Evolutionary conservation across 2,888 invertebrate species (phyloP), one percentile per base, ranked within the genome.

Genomic region (Xestia rhomboidea): DNA sequence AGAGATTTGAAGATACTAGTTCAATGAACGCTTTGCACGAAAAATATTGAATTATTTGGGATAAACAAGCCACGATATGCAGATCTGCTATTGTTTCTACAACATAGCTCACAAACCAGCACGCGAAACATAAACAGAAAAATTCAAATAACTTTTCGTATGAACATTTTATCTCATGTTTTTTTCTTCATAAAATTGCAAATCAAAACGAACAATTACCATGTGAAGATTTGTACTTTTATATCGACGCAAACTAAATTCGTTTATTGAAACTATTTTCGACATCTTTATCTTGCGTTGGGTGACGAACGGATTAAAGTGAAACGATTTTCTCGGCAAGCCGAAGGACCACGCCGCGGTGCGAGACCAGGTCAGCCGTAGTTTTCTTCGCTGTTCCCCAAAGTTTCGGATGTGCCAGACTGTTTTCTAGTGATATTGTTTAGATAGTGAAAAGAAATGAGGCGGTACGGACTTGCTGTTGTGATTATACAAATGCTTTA

Each of bases 401-500:
- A 85, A 94, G 96, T 94, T 96, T 96, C 96, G 96, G 96, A 96
- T 92, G 96, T 96, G 95, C 91, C 93, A 94, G 95, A 96, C 96
- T 95, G 93, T 95, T 95, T 91, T 93, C 88, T 95, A 96, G 96
- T 96, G 95, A 93, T 96, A 96, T 94, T 91, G 91, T 91, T 94
- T 96, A 96, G 95, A 94, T 95, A 96, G 95, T 96, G 95, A 94
- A 85, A 95, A 92, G 93, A 92, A 95, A 93, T 91, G 92, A 93
- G 92, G 90, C 90, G 91, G 92, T 93, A 92, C 84, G 94, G 95
- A 95, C 94, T 93, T 93, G 95, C 93, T 92, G 95, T 95, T 96
- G 96, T 96, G 96, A 95, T 96, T 95, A 95, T 95, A 95, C 94
- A 94, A 94, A 96, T 96, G 95, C 96, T 96, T 96, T 96, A 96